Evolutionary conservation across 2,113 vertebrate genomes (phyloP), one percentile per base, ranked within the genome.

Genomic region (Platycercus adscitus): DNA sequence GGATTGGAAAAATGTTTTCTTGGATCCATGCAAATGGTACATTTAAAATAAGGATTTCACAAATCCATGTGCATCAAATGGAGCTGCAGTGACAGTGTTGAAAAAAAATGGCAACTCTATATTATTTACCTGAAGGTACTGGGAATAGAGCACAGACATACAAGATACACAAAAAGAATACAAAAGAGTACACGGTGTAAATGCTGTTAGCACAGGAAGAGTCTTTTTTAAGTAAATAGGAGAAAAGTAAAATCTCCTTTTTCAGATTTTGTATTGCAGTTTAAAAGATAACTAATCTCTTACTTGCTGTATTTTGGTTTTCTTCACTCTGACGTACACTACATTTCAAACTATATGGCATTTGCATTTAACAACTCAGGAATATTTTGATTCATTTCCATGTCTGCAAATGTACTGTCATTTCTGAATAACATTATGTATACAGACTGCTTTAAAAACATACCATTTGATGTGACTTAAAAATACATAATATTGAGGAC

Each of bases 131-230:
- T 70, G 68, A 72, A 86, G 33, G 68, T 72, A 86, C 76, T 71
- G 50, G 68, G 81, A 85, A 81, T 63, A 91, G 95, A 97, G 87
- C 84, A 93, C 80, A 95, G 89, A 97, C 93, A 86, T 68, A 96
- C 84, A 97, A 94, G 95, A 97, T 91, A 97, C 89, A 97, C 85
- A 24, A 95, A 90, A 80, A 86, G 72, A 86, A 94, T 95, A 97
- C 94, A 97, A 79, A 97, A 88, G 93, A 96, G 91, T 98, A 98
- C 96, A 98, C 35, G 95, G 93, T 97, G 97, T 98, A 98, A 98
- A 98, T 97, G 97, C 93, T 97, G 97, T 97, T 97, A 98, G 97
- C 96, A 98, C 95, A 97, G 91, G 94, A 95, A 96, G 61, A 69
- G 95, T 98, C 91, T 93, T 97, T 97, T 96, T 97, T 89, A 96